Base-by-base conservation (phyloP, 1,140 invertebrate species). In the Philopotamus ludificatus region DNA sequence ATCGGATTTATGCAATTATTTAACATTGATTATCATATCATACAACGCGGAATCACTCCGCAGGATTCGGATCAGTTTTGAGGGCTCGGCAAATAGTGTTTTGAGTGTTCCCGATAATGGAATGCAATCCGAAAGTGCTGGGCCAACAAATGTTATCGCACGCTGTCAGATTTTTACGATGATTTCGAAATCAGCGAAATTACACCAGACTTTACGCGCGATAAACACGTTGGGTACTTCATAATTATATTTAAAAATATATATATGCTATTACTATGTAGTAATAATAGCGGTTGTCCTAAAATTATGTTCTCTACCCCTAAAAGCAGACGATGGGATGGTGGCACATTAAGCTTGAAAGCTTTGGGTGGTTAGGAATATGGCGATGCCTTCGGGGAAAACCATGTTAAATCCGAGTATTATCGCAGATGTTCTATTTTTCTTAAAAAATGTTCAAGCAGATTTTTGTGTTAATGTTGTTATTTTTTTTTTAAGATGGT, bases 301-400 rank as follows among this genome's bases (percentile, higher is more conserved):
- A 34, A 12, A 7, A 34, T 34, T 34, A 34, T 34, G 28, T 34
- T 34, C 28, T 34, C 28, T 34, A 34, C 12, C 28, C 28, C 12
- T 4, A 34, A 34, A 34, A 21, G 25, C 26, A 20, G 45, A 23
- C 34, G 63, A 49, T 20, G 26, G 53, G 53, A 21, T 25, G 53
- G 53, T 59, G 63, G n/a, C n/a, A n/a, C 63, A 65, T 65, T 65
- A 65, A 42, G 55, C 42, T 47, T 65, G 45, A 65, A 60, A 65
- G 63, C 63, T 65, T 65, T 60, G 16, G 47, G 55, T n/a, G 47
- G 16, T 8, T n/a, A 15, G 4, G 45, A 20, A 47, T n/a, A 20
- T 49, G n/a, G 20, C n/a, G 45, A 4, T 28, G 62, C 49, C 62
- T 63, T 25, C n/a, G 45, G 62, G 62, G 62, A 63, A 55, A 49